Percentiles rank a stretch among this genome's conserved stretches.
Evolutionary conservation across 2,888 invertebrate genomes (phyloP).

Genomic region (Melanotus villosus): DNA sequence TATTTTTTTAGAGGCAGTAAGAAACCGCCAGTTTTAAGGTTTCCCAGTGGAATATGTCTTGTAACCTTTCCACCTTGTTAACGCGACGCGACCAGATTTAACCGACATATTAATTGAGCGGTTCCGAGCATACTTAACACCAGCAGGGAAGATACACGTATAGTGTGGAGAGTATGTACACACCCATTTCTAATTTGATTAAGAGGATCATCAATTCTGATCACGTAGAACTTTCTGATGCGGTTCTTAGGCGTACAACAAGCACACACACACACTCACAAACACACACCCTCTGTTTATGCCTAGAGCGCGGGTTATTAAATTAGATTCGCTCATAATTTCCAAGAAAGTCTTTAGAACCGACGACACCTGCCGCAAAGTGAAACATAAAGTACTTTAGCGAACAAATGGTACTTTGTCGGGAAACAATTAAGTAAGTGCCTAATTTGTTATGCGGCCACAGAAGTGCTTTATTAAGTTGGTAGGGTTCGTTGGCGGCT

Average conservation of each 20-base stretch:
- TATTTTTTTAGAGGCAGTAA: too few relatives aligned
- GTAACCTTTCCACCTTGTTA: background rate
- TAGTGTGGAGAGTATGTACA: background rate
- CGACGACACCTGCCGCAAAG: conserved; percentile 48
- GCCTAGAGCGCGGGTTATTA: conserved; percentile 36
- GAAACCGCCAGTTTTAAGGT: too few relatives aligned
- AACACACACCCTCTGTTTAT: conserved; percentile 26
- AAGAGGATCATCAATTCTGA: conserved; percentile 40
- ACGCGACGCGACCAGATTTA: background rate
- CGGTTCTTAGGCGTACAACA: conserved; percentile 15
- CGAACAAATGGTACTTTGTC: conserved; percentile 42
- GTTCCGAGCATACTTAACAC: conserved; percentile 9
- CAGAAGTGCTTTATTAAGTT: conserved; percentile 47
- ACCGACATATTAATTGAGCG: background rate
- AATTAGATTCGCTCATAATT: conserved; percentile 49
- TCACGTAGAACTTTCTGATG: conserved; percentile 39
- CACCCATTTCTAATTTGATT: conserved; percentile 33
- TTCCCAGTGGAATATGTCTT: too few relatives aligned
- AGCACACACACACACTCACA: too few relatives aligned
- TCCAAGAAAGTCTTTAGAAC: conserved; percentile 44
- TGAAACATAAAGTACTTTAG: conserved; percentile 38
- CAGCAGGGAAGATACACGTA: background rate
- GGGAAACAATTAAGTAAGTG: conserved; percentile 52
- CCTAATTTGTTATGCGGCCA: conserved; percentile 49
- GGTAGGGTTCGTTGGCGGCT: conserved; percentile 6